phyloP scores from a whole-genome alignment of 2,888 invertebrate genomes.

The Auanema sp. region DNA sequence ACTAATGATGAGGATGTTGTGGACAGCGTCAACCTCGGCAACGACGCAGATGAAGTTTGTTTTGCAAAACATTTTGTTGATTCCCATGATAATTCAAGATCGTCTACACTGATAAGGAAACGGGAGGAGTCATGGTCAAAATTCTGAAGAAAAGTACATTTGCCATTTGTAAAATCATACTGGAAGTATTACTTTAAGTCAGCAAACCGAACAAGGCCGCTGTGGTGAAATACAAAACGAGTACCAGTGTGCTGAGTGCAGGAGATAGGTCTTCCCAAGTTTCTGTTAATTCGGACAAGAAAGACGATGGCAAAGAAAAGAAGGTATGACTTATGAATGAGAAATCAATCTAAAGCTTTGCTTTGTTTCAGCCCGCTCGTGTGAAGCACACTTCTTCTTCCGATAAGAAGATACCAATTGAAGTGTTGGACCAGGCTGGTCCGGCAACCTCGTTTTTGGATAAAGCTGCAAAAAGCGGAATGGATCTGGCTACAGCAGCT shows the following conservation, averaged over 20 bases:
- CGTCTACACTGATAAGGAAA: slow-evolving; percentile 42
- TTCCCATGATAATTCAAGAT: slow-evolving; percentile 6
- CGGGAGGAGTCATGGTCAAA: slow-evolving; percentile 31
- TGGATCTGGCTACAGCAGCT: slow-evolving; percentile 44
- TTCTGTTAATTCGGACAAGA: slow-evolving; percentile 11
- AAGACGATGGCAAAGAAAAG: slow-evolving; percentile 25
- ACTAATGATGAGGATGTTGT: slow-evolving; percentile 18
- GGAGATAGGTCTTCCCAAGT: background rate
- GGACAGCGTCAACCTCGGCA: background rate
- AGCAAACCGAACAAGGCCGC: background rate
- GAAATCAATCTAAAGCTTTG: background rate
- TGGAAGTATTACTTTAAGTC: background rate
- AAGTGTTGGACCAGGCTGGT: slow-evolving; percentile 33
- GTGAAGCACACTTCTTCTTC: slow-evolving; percentile 12
- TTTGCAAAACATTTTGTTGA: background rate
- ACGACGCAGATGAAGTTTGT: background rate
- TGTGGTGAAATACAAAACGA: background rate
- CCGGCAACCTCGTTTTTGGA: slow-evolving; percentile 39
- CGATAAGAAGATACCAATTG: slow-evolving; percentile 27
- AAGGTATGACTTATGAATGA: slow-evolving; percentile 15
- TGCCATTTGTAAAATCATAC: background rate
- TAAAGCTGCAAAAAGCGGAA: slow-evolving; percentile 38
- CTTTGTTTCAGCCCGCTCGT: background rate
- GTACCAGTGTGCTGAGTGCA: background rate
- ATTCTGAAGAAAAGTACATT: slow-evolving; percentile 32